Base-by-base conservation (phyloP, 2,113 vertebrate genomes). In the Capra hircus region DNA sequence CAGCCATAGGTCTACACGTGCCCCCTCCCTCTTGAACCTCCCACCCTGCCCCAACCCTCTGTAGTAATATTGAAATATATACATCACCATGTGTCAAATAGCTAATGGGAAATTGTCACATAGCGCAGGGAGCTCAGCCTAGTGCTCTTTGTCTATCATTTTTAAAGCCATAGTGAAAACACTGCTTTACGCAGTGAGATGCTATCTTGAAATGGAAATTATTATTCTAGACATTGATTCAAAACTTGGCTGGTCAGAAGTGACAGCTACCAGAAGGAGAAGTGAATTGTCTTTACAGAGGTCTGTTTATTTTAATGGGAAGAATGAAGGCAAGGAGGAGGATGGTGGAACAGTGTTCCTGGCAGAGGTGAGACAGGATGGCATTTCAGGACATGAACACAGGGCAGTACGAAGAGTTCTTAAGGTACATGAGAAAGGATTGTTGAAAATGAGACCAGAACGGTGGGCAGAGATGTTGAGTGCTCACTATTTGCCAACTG, bases 91-190 rank as follows among this genome's bases (percentile, higher is more conserved):
- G 36, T 77, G 23, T 77, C 23, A 43, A 27, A 27, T 7, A 25
- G 36, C 36, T 43, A 14, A 7, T 0, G 1, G 23, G 36, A 77
- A 77, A 1, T 43, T 77, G 36, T 74, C 21, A 0, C 14, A 14
- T 7, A 14, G 71, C 36, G 14, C 11, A 14, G 1, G 36, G 21
- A 14, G 36, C 71, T 43, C 71, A 77, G 71, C 71, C 71, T 43
- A 14, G 36, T 14, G 36, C 71, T 27, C 3, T 21, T 88, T 71
- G 27, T 6, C 30, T 84, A 30, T 25, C n/a, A 27, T 80, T 96
- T 93, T 90, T 78, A 62, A 96, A 78, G 21, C 12, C 36, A 78
- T 25, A 43, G 43, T 91, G 45, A 95, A 94, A 71, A 93, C 60
- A 60, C 14, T 48, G 43, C 8, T 78, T 19, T 25, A 43, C 13